A percentile compares a stretch with the other conserved stretches of the same genome.
phyloP scores from a whole-genome alignment of 1,140 invertebrate genomes.

The Hycleus phaleratus region DNA sequence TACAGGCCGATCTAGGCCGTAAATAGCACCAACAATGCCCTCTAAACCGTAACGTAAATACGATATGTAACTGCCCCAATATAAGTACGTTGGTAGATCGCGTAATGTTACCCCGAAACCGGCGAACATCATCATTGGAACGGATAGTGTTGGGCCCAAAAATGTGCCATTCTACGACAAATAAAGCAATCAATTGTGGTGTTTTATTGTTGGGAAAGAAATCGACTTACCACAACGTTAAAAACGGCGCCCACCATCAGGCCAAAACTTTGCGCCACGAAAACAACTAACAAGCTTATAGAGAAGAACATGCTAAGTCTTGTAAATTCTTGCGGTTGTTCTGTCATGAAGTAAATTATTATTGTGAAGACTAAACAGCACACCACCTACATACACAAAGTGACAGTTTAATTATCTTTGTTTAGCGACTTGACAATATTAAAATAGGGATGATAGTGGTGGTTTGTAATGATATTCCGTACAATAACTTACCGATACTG shows the following conservation, averaged over 20 bases:
- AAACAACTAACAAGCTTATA: conserved; percentile 70
- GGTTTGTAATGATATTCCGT: no score
- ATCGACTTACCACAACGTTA: conserved; percentile 64
- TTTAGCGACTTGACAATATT: neutral
- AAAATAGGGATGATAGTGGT: no score
- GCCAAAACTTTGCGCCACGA: conserved; percentile 84
- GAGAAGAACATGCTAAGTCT: conserved; percentile 77
- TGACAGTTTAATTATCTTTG: neutral
- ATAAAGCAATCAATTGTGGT: neutral
- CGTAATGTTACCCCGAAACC: conserved; percentile 70
- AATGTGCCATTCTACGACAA: conserved; percentile 67
- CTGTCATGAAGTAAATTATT: conserved; percentile 81
- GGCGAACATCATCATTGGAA: conserved; percentile 83
- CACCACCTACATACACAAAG: conserved; percentile 36
- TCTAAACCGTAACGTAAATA: conserved; percentile 86
- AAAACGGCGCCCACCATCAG: conserved; percentile 81
- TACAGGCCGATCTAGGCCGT: conserved; percentile 61
- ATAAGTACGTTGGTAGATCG: conserved; percentile 70
- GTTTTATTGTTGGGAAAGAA: neutral
- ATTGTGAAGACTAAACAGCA: conserved; percentile 70
- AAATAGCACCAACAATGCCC: conserved; percentile 72
- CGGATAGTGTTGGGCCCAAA: conserved; percentile 65
- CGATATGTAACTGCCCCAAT: conserved; percentile 82
- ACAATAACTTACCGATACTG: conserved; percentile 55
- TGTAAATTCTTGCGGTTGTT: conserved; percentile 66